Percentiles rank a stretch among this genome's conserved stretches.
phyloP scores from a whole-genome alignment of 2,113 vertebrate species.

The Mirza zaza region DNA sequence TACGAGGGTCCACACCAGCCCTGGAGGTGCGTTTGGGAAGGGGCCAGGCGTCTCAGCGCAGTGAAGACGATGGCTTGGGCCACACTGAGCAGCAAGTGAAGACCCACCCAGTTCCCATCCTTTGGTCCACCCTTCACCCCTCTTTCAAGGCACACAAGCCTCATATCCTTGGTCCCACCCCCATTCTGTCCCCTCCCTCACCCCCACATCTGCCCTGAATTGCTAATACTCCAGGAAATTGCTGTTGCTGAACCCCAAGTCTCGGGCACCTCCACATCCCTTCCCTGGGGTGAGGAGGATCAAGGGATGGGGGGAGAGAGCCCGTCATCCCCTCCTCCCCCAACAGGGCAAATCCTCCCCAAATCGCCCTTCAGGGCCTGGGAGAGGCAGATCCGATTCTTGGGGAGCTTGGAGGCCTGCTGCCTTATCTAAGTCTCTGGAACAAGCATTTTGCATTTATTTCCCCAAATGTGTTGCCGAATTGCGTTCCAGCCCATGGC shows the following conservation, averaged over 20 bases:
- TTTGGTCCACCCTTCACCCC: not conserved
- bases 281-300: not conserved
- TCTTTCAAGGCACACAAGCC: not conserved
- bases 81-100: not conserved
- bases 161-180: not conserved
- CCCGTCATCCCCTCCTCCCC: not conserved
- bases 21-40: not conserved
- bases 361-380: constrained; percentile 74
- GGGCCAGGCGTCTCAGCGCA: not conserved
- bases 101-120: accelerated
- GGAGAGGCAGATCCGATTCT: constrained; percentile 77
- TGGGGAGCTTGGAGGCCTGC: constrained; percentile 74
- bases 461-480: constrained; percentile 86
- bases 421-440: constrained; percentile 85
- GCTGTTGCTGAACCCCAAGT: not conserved
- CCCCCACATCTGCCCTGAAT: not conserved
- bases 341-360: constrained; percentile 58
- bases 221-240: not conserved
- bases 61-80: not conserved
- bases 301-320: not conserved
- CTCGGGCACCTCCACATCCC: not conserved
- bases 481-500: constrained; percentile 87
- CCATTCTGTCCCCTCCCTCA: no score
- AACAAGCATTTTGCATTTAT: constrained; percentile 88
- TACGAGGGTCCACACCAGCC: not conserved